Percentiles rank a stretch among this genome's conserved stretches.
phyloP scores from a whole-genome alignment of 2,888 invertebrate species.

The Ornithoptera priamus region DNA sequence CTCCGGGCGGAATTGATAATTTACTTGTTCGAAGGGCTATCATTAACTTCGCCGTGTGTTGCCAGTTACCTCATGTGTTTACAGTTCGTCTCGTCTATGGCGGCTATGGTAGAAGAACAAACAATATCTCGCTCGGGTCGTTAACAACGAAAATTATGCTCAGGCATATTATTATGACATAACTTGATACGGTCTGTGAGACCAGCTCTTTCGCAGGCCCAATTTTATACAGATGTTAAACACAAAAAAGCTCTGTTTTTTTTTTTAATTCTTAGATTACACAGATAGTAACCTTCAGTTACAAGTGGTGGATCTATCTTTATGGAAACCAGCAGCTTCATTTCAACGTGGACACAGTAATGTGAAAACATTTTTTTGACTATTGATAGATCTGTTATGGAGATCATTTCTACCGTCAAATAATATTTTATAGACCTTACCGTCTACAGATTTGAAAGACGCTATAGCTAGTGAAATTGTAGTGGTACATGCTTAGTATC shows the following conservation, averaged over 20 bases:
- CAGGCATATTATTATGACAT: conserved; percentile 63
- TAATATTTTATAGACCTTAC: too few species aligned
- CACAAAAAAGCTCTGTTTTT: neutral
- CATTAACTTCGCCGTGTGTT: conserved; percentile 72
- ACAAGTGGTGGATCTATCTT: neutral
- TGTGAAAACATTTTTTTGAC: neutral
- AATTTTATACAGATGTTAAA: neutral
- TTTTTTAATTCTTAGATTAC: neutral
- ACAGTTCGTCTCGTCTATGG: conserved; percentile 55
- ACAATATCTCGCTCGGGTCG: conserved; percentile 76
- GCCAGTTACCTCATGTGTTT: conserved; percentile 67
- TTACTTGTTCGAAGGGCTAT: conserved; percentile 77
- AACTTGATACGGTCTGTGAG: conserved; percentile 49
- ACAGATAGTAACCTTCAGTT: neutral
- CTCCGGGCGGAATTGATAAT: conserved; percentile 77
- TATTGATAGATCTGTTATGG: too few species aligned
- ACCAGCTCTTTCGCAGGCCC: conserved; percentile 26
- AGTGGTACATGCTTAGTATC: too few species aligned
- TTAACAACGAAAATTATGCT: conserved; percentile 70
- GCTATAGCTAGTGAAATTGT: too few species aligned
- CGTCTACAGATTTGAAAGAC: too few species aligned
- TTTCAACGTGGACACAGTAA: neutral
- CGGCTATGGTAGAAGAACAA: conserved; percentile 72
- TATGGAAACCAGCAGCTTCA: too few species aligned
- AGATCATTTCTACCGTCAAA: too few species aligned